Evolutionary conservation across 2,113 vertebrate genomes (phyloP), one percentile per base, ranked within the genome.

Genomic region (Eurypyga helias): DNA sequence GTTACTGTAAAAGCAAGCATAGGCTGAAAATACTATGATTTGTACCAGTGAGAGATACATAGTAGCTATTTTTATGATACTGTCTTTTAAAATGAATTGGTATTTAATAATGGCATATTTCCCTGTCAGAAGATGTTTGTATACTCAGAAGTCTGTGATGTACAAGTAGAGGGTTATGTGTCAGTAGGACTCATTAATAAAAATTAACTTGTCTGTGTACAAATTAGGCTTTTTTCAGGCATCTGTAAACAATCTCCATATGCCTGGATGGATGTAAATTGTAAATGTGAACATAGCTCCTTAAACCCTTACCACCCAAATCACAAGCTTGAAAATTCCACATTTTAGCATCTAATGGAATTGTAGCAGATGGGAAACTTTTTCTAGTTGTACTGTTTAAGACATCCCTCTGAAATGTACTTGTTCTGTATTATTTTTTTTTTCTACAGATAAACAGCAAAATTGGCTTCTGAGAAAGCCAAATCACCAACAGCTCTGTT

Each of bases 381-480:
- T 78, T 55, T 71, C 41, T 45, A 28, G 54, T 67, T 43, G 38
- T 70, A 33, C 58, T 54, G 46, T 83, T 96, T 52, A 70, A 97
- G 92, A 62, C 67, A 95, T 79, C 49, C 60, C 54, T 43, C 28
- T 62, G 83, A 91, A 97, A 93, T 90, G n/a, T 60, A 67, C 67
- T 92, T 73, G 73, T 83, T 96, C n/a, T 87, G 61, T 92, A 89
- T 3, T 61, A 33, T 72, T 54, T 31, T 64, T 86, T 13, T 46
- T 78, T 29, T 58, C 81, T 62, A 24, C 73, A 83, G 93, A 97
- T 95, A 95, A 97, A 88, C 51, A 51, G 85, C 73, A 93, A 83
- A 97, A 94, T 90, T 81, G 84, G 79, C 76, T 95, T 93, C 86
- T 25, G 33, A 95, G 75, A 78, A 92, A 86, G 79, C 28, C 91